These are phyloP conservation scores for Chamaetylas fuelleborni DNA, from an alignment of 2,113 vertebrate genomes.

Conservation along the genomic window DNA sequence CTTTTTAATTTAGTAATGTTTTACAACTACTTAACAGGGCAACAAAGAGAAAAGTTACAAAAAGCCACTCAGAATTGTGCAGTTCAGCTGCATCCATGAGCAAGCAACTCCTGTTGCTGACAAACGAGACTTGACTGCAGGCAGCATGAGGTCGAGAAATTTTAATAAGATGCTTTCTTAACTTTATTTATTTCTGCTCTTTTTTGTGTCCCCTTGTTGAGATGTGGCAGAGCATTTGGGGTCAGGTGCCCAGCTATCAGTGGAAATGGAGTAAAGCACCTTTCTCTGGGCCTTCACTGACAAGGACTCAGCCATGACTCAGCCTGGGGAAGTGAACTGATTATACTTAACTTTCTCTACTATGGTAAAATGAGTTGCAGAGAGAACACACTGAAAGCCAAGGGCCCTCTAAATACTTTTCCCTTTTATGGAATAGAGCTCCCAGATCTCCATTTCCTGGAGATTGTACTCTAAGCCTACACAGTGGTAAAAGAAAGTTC, in stretches of 20 bases:
- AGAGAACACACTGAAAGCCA: constrained; percentile 49
- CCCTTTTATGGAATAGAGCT: constrained; percentile 79
- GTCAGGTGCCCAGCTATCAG: background rate
- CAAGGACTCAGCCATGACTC: background rate
- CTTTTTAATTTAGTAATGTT: background rate
- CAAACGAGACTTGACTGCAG: background rate
- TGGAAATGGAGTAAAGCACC: constrained; percentile 28
- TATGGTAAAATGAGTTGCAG: constrained; percentile 63
- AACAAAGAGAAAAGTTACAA: background rate
- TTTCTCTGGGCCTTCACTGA: background rate
- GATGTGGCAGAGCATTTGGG: background rate
- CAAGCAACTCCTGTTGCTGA: background rate
- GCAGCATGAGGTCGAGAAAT: background rate
- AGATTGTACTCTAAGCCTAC: constrained; percentile 69
- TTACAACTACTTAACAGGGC: background rate
- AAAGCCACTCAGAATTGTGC: background rate
- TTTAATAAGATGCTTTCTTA: background rate
- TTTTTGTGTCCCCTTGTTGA: background rate
- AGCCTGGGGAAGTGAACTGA: constrained; percentile 58
- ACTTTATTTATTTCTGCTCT: background rate
- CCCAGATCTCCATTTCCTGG: constrained; percentile 74
- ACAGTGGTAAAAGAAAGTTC: constrained; percentile 62
- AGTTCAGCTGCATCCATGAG: background rate
- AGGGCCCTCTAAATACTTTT: constrained; percentile 75
- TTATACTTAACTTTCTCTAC: constrained; percentile 45